Percentiles rank a stretch among this genome's conserved stretches.
phyloP scores from a whole-genome alignment of 2,888 invertebrate genomes.

The Erynnis tages region DNA sequence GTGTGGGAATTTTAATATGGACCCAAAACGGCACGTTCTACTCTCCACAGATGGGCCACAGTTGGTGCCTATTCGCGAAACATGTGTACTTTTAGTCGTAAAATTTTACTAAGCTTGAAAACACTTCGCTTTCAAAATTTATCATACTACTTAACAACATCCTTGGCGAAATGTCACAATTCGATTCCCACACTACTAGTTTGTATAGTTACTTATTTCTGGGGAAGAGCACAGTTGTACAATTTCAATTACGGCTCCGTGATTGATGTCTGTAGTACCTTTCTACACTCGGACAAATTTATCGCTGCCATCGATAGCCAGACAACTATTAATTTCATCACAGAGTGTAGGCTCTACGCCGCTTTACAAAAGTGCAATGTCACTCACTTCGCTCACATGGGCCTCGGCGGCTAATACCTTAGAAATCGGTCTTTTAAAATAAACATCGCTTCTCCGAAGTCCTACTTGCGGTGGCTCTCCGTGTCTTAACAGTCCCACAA shows the following conservation, averaged over 20 bases:
- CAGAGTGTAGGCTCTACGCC: constrained; percentile 46
- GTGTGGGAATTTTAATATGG: constrained; percentile 79
- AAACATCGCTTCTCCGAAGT: constrained; percentile 66
- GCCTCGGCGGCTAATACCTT: constrained; percentile 51
- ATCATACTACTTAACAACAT: background rate
- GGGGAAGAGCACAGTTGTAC: constrained; percentile 55
- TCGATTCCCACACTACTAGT: background rate
- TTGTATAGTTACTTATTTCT: constrained; percentile 44
- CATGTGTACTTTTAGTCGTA: constrained; percentile 60
- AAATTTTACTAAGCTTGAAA: constrained; percentile 37
- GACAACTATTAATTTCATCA: constrained; percentile 68
- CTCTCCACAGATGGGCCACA: constrained; percentile 70
- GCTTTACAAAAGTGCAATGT: constrained; percentile 62
- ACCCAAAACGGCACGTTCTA: constrained; percentile 76
- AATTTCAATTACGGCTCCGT: constrained; percentile 67
- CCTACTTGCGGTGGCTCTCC: constrained; percentile 55
- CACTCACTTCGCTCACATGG: constrained; percentile 61
- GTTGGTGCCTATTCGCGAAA: constrained; percentile 66
- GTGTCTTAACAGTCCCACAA: constrained; percentile 50
- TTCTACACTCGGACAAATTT: constrained; percentile 67
- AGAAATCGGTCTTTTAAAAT: constrained; percentile 70
- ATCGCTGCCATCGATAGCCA: constrained; percentile 66
- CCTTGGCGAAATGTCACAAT: background rate
- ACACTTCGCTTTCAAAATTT: background rate
- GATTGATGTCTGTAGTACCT: constrained; percentile 67